Conservation (phyloP, 1,140 invertebrate species). For the Drosophila elegans region DNA sequence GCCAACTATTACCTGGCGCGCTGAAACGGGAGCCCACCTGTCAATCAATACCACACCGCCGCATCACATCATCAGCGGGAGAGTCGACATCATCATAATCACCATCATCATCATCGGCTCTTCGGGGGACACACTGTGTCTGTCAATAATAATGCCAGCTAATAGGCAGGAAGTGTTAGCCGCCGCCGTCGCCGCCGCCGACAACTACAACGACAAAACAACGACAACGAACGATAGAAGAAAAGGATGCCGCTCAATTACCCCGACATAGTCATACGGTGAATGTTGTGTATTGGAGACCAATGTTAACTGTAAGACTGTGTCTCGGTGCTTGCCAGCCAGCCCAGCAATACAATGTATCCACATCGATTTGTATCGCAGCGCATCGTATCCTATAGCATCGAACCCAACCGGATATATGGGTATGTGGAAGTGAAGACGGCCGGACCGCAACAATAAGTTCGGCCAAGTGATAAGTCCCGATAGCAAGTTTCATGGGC, state of each 20-base stretch:
- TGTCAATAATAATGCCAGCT: slow-evolving; percentile 59
- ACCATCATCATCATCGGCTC: slow-evolving; percentile 6
- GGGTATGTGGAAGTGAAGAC: slow-evolving; percentile 50
- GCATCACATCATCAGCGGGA: background rate
- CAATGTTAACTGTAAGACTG: slow-evolving; percentile 86
- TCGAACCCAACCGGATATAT: slow-evolving; percentile 11
- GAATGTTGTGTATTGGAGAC: slow-evolving; percentile 84
- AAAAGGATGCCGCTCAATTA: slow-evolving; percentile 75
- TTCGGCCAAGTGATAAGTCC: slow-evolving; percentile 62
- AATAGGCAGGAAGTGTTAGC: slow-evolving; percentile 68
- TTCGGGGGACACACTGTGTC: slow-evolving; percentile 13
- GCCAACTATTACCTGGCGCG: slow-evolving; percentile 48
- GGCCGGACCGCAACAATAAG: slow-evolving; percentile 56
- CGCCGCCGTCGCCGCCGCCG: slow-evolving; percentile 21
- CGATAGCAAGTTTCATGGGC: slow-evolving; percentile 60
- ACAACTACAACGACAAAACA: too few relatives aligned
- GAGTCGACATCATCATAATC: slow-evolving; percentile 6
- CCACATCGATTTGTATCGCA: background rate
- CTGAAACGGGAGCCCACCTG: slow-evolving; percentile 25
- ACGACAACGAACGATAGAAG: slow-evolving; percentile 1
- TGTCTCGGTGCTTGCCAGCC: slow-evolving; percentile 83
- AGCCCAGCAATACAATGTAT: slow-evolving; percentile 53
- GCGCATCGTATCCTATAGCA: background rate
- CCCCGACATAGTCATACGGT: slow-evolving; percentile 85
- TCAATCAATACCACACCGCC: slow-evolving; percentile 34